phyloP scores from a whole-genome alignment of 2,797 vertebrate species.

The Oryzias sinensis region DNA sequence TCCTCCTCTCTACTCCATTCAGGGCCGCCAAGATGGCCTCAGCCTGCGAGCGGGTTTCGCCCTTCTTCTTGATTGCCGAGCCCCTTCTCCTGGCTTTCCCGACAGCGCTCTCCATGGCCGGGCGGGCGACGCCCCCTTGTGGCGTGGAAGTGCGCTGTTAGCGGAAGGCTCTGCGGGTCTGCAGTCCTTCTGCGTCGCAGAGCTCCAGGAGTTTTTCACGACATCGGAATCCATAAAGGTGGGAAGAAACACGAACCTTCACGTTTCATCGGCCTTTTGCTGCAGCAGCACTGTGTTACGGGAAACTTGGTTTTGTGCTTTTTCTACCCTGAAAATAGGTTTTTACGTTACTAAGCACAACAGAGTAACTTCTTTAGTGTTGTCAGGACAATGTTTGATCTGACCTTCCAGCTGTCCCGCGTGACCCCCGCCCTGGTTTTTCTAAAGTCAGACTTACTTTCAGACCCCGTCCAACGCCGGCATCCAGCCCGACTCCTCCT shows the following conservation, averaged over 20 bases:
- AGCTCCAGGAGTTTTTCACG: slow-evolving; percentile 74
- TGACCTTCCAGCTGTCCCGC: too few species aligned
- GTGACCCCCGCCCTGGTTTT: too few species aligned
- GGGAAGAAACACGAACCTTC: slow-evolving; percentile 6
- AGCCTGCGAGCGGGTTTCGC: slow-evolving; percentile 79
- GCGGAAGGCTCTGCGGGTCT: slow-evolving; percentile 28
- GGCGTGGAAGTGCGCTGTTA: slow-evolving; percentile 84
- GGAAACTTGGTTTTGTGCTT: too few species aligned
- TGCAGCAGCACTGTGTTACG: too few species aligned
- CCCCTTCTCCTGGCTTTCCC: slow-evolving; percentile 64
- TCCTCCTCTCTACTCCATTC: slow-evolving; percentile 80
- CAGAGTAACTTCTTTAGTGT: too few species aligned
- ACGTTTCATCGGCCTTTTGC: background rate
- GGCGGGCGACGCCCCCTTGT: slow-evolving; percentile 72
- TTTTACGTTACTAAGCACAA: too few species aligned
- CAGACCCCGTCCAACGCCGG: slow-evolving; percentile 26
- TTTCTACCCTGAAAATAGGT: too few species aligned
- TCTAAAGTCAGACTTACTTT: background rate
- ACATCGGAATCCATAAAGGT: slow-evolving; percentile 72
- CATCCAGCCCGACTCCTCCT: slow-evolving; percentile 13
- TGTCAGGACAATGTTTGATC: too few species aligned
- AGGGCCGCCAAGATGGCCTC: slow-evolving; percentile 75
- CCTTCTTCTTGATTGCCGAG: slow-evolving; percentile 74
- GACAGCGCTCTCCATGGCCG: slow-evolving; percentile 71
- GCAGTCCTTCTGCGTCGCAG: slow-evolving; percentile 76